These are phyloP conservation scores for Selenia dentaria DNA, from an alignment of 2,888 invertebrate species.

Conservation along the genomic window DNA sequence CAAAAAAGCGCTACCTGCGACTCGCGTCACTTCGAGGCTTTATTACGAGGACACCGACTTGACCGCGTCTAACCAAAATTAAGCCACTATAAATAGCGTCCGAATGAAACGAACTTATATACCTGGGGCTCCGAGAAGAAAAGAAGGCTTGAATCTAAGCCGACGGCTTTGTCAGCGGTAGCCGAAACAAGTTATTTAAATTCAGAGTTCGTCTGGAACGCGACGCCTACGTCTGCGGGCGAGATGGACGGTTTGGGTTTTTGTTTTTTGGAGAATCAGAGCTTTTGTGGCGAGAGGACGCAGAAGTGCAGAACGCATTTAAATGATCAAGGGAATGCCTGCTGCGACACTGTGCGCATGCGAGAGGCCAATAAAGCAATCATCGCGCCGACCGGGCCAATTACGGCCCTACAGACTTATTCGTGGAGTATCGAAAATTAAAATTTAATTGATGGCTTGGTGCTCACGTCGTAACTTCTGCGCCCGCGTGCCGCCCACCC, in stretches of 20 bases:
- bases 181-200: constrained; percentile 81
- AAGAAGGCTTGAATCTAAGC: constrained; percentile 53
- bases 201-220: constrained; percentile 58
- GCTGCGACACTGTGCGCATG: constrained; percentile 43
- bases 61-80: constrained; percentile 50
- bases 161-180: constrained; percentile 72
- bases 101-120: constrained; percentile 12
- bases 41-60: constrained; percentile 52
- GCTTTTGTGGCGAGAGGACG: constrained; percentile 22
- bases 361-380: constrained; percentile 73
- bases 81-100: constrained; percentile 22
- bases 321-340: constrained; percentile 56
- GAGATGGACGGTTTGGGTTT: constrained; percentile 33
- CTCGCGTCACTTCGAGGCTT: constrained; percentile 56
- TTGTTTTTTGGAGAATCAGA: constrained; percentile 42
- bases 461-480: constrained; percentile 48
- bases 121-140: constrained; percentile 44
- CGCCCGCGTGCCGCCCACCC: constrained; percentile 38
- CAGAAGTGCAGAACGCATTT: constrained; percentile 40
- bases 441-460: constrained; percentile 75
- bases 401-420: constrained; percentile 68
- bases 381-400: constrained; percentile 69
- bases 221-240: constrained; percentile 55
- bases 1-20: constrained; percentile 79
- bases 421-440: constrained; percentile 73